Conservation (phyloP, 1,140 invertebrate genomes). For the Drosophila repleta region DNA sequence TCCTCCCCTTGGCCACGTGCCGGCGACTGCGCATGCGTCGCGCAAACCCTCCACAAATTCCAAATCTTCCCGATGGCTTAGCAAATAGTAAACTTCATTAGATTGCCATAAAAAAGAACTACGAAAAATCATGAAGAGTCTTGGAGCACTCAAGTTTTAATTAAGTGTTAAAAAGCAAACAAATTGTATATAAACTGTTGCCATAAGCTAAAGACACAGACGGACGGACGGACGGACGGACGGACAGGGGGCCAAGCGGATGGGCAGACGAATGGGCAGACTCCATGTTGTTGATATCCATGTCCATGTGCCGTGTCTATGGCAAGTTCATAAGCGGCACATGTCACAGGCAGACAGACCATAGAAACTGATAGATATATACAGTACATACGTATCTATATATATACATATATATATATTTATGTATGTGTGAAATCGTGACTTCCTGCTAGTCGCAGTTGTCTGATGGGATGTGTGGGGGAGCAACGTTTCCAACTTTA, state of each 20-base stretch:
- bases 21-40: conserved; percentile 37
- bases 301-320: conserved; percentile 29
- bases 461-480: not conserved
- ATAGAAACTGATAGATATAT: conserved; percentile 30
- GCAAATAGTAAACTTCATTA: conserved; percentile 54
- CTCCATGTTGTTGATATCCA: conserved; percentile 28
- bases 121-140: not conserved
- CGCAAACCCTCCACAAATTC: conserved; percentile 45
- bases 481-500: conserved; percentile 55
- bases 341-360: conserved; percentile 45
- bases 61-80: not conserved
- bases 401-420: conserved; percentile 15
- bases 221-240: conserved; percentile 20
- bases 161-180: conserved; percentile 62
- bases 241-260: conserved; percentile 5
- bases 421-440: conserved; percentile 60
- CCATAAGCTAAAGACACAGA: conserved; percentile 12
- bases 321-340: conserved; percentile 29
- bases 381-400: conserved; percentile 13
- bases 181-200: conserved; percentile 40
- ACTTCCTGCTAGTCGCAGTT: conserved; percentile 73
- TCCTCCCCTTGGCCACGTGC: conserved; percentile 49
- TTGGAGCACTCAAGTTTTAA: conserved; percentile 55
- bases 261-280: not conserved
- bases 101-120: conserved; percentile 27